Evolutionary conservation across 1,140 invertebrate species (phyloP).

Genomic region (Saccostrea glomerata): DNA sequence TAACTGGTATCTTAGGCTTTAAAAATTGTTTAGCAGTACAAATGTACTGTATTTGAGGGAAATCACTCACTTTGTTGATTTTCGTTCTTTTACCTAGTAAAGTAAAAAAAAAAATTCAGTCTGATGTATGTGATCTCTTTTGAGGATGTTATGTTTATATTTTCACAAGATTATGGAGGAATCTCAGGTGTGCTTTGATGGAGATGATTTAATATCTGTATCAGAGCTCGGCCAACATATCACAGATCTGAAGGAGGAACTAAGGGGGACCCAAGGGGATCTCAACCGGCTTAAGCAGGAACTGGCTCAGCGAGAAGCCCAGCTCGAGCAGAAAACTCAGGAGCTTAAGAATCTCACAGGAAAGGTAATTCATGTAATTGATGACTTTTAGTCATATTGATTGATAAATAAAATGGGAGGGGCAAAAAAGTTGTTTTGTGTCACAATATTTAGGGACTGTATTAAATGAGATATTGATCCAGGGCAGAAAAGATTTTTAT

Average conservation of each 20-base stretch:
- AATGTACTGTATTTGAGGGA: no score
- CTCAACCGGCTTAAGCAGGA: conserved; percentile 78
- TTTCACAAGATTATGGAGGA: conserved; percentile 33
- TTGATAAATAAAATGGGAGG: no score
- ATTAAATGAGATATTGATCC: no score
- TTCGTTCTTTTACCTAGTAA: not conserved
- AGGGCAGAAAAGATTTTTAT: no score
- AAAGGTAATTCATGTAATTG: conserved; percentile 79
- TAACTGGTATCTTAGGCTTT: no score
- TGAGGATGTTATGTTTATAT: not conserved
- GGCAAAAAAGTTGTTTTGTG: no score
- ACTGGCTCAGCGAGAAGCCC: conserved; percentile 87
- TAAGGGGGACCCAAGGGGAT: conserved; percentile 79
- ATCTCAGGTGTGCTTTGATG: conserved; percentile 52
- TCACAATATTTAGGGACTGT: no score
- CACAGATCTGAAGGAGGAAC: conserved; percentile 77
- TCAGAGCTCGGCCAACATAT: conserved; percentile 56
- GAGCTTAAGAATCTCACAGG: conserved; percentile 88
- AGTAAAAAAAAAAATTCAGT: not conserved
- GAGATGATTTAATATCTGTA: conserved; percentile 38
- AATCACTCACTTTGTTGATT: not conserved
- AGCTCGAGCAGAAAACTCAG: conserved; percentile 89
- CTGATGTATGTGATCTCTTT: not conserved
- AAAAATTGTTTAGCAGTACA: no score
- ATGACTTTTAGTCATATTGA: no score